These are phyloP conservation scores for Boleophthalmus pectinirostris DNA, from an alignment of 2,113 vertebrate genomes.

Conservation along the genomic window DNA sequence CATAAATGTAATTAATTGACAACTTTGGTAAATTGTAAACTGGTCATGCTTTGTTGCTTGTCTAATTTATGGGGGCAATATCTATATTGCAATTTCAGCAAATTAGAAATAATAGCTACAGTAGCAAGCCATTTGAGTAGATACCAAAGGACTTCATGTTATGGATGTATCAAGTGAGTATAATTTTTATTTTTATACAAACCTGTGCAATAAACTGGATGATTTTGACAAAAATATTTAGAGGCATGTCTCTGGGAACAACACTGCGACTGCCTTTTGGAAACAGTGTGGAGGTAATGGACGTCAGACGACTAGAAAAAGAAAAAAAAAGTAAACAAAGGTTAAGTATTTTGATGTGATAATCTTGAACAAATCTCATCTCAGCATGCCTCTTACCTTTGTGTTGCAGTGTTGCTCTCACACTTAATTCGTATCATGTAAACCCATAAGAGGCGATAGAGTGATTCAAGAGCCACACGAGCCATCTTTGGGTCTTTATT, in stretches of 20 bases:
- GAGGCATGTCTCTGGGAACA: slow-evolving; percentile 96
- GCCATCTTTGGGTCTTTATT: slow-evolving; percentile 99
- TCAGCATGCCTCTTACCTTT: slow-evolving; percentile 81
- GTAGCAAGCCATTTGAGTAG: no score
- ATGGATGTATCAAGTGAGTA: not conserved
- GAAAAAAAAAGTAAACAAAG: not conserved
- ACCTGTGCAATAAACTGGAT: slow-evolving; percentile 99
- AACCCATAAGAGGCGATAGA: slow-evolving; percentile 97
- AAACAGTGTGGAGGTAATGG: slow-evolving; percentile 96
- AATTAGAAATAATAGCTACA: no score
- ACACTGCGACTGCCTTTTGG: slow-evolving; percentile 97
- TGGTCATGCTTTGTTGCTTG: no score
- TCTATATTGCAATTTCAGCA: not conserved
- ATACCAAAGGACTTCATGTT: no score
- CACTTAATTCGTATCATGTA: slow-evolving; percentile 99
- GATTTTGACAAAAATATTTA: slow-evolving; percentile 99
- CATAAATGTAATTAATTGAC: not conserved
- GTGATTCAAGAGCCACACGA: slow-evolving; percentile 95
- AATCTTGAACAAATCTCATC: not conserved
- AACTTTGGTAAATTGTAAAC: no score
- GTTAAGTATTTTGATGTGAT: not conserved
- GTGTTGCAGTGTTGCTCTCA: slow-evolving; percentile 98
- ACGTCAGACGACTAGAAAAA: slow-evolving; percentile 87
- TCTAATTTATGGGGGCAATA: no score
- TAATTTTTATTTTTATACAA: slow-evolving; percentile 9